Conservation (phyloP, 2,113 vertebrate species). For the Tupaia tana region DNA sequence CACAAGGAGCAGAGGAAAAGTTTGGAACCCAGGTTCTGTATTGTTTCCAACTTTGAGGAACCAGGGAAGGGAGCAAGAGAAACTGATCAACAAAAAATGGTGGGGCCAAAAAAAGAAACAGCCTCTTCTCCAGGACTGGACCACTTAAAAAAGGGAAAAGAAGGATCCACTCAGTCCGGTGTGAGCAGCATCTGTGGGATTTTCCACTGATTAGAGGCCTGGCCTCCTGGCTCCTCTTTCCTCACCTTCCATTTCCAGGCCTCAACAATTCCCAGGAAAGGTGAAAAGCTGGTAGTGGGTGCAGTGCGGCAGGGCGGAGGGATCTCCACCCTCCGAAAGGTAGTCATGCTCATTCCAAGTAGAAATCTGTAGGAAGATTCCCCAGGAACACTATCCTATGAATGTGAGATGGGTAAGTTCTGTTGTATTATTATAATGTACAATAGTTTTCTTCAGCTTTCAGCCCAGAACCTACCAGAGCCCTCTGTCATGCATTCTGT, state of each 20-base stretch:
- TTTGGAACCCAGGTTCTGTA: constrained; percentile 11
- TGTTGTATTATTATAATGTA: not conserved
- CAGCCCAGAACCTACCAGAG: not conserved
- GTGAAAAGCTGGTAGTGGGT: not conserved
- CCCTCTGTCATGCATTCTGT: not conserved
- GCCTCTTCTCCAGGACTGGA: not conserved
- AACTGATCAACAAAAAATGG: not conserved
- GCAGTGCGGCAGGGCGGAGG: not conserved
- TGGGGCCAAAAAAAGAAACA: not conserved
- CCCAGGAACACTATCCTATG: not conserved
- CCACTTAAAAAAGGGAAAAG: not conserved
- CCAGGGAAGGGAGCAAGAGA: not conserved
- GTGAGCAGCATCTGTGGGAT: not conserved
- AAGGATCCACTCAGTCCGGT: not conserved
- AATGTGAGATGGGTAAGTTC: not conserved
- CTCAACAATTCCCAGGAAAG: not conserved
- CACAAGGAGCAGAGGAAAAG: not conserved
- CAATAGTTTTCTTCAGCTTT: not conserved
- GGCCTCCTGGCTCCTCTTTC: not conserved
- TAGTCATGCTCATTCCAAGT: not conserved
- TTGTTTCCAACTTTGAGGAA: constrained; percentile 48
- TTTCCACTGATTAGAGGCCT: not conserved
- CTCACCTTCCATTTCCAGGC: not conserved
- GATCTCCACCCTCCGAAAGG: not conserved
- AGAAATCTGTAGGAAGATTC: not conserved